Percentiles rank a stretch among this genome's conserved stretches.
These are phyloP conservation scores for Propsilocerus akamusi DNA, from an alignment of 1,140 invertebrate genomes.

Conservation along the genomic window DNA sequence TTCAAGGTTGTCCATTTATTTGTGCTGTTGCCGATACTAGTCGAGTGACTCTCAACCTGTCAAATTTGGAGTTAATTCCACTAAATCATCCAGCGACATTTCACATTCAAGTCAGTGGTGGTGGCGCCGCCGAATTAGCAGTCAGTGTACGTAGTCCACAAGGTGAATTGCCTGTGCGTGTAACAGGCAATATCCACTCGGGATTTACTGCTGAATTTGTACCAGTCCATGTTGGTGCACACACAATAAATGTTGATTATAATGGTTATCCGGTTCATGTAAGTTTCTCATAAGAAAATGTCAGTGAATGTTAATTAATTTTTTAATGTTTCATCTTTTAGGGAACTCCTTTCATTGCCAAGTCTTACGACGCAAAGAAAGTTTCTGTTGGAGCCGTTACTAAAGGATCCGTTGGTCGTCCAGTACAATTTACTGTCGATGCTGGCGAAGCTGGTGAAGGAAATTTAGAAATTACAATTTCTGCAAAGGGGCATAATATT, in stretches of 20 bases:
- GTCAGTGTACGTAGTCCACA: slow-evolving; percentile 68
- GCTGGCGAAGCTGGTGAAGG: slow-evolving; percentile 93
- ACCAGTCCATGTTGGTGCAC: slow-evolving; percentile 72
- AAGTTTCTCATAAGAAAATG: slow-evolving; percentile 8
- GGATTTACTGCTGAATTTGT: slow-evolving; percentile 83
- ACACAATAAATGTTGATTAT: slow-evolving; percentile 78
- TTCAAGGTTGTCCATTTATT: slow-evolving; percentile 79
- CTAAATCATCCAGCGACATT: slow-evolving; percentile 74
- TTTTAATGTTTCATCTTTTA: slow-evolving; percentile 22
- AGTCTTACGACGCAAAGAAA: slow-evolving; percentile 82
- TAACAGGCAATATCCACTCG: slow-evolving; percentile 70
- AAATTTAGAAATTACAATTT: slow-evolving; percentile 93
- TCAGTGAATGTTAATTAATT: neutral
- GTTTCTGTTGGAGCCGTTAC: slow-evolving; percentile 65
- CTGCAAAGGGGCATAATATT: slow-evolving; percentile 80
- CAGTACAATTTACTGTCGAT: slow-evolving; percentile 87
- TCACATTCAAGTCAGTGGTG: slow-evolving; percentile 46
- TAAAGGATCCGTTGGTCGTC: slow-evolving; percentile 63
- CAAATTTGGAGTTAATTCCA: slow-evolving; percentile 65
- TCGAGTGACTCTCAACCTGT: slow-evolving; percentile 55
- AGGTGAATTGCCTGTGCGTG: slow-evolving; percentile 65
- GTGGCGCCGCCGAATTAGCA: slow-evolving; percentile 67
- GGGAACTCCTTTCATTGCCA: slow-evolving; percentile 81
- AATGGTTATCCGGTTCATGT: slow-evolving; percentile 64
- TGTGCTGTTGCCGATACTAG: slow-evolving; percentile 65